Evolutionary conservation across 2,113 vertebrate species (phyloP).

Genomic region (Asarcornis scutulata): DNA sequence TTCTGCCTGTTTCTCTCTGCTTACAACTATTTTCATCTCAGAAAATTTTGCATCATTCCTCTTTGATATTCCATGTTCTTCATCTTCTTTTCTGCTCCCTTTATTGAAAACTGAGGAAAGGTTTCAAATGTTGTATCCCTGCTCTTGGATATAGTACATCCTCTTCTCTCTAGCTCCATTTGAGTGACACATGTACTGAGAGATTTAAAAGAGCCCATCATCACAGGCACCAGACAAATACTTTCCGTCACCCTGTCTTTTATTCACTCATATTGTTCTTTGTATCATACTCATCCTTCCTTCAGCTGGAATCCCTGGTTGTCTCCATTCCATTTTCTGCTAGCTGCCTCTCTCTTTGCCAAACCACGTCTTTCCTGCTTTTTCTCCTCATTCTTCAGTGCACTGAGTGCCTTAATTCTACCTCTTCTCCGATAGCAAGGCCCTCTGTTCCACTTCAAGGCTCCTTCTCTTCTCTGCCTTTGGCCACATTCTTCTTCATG

Average conservation of each 20-base stretch:
- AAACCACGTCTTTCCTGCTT: accelerated
- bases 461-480: not conserved
- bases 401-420: not conserved
- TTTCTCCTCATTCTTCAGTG: not conserved
- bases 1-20: not conserved
- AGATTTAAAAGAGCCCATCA: not conserved
- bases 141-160: not conserved
- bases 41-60: not conserved
- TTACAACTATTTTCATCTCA: not conserved
- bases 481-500: not conserved
- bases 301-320: not conserved
- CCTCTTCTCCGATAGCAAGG: not conserved
- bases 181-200: not conserved
- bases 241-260: not conserved
- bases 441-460: not conserved
- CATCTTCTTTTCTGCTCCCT: not conserved
- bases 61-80: not conserved
- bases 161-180: not conserved
- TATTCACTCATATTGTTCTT: not conserved
- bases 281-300: not conserved
- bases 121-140: not conserved
- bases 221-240: not conserved
- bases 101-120: not conserved
- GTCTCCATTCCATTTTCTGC: not conserved
- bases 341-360: not conserved